Evolutionary conservation across 2,797 vertebrate genomes (phyloP).

Genomic region (Hylomyscus alleni): DNA sequence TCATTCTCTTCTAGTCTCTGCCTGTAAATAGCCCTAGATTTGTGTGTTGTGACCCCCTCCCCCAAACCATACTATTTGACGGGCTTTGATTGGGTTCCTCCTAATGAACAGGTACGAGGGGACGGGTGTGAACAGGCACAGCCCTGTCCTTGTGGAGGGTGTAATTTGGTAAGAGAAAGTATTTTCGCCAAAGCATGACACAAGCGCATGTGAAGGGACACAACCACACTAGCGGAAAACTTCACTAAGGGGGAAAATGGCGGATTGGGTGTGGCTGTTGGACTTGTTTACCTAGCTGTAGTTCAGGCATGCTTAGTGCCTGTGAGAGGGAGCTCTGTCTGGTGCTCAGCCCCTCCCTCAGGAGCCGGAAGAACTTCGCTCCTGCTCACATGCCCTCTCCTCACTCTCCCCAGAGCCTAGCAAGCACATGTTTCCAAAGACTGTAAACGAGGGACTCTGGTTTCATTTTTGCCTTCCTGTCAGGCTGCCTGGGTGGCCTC

Average conservation of each 20-base stretch:
- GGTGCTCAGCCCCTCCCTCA: background rate
- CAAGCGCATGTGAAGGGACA: background rate
- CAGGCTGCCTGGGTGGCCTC: background rate
- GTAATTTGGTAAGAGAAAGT: background rate
- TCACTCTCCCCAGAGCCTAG: background rate
- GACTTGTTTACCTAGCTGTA: background rate
- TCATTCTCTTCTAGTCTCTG: background rate
- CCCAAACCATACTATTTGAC: background rate
- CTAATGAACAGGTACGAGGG: background rate
- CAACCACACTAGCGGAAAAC: background rate
- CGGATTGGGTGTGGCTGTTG: background rate
- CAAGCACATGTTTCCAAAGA: background rate
- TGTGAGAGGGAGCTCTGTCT: too few relatives aligned
- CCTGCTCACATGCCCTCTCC: background rate
- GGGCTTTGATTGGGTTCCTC: background rate
- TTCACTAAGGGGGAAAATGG: background rate
- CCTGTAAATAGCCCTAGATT: background rate
- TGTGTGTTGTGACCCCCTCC: background rate
- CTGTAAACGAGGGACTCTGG: background rate
- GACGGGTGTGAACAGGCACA: background rate
- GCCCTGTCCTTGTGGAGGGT: background rate
- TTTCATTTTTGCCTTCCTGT: background rate
- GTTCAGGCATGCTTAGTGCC: background rate
- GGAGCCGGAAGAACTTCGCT: background rate
- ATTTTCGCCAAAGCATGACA: slow-evolving; percentile 11